A percentile compares a stretch with the other conserved stretches of the same genome.
phyloP scores from a whole-genome alignment of 2,888 invertebrate species.

The Scaeva pyrastri region DNA sequence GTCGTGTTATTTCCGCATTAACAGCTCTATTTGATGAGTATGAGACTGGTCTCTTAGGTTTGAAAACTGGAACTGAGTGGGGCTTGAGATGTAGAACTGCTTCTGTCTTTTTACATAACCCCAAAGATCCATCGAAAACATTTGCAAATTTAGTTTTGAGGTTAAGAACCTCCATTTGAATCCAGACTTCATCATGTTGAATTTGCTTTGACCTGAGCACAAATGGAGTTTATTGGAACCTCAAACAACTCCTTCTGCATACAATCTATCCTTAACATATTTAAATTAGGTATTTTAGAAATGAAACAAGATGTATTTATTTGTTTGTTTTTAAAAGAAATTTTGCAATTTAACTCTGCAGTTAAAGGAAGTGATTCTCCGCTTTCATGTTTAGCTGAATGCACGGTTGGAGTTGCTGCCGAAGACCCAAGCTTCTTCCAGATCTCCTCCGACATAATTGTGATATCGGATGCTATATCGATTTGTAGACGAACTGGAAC shows the following conservation, averaged over 20 bases:
- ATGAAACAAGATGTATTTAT: slow-evolving; percentile 10
- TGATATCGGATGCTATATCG: slow-evolving; percentile 47
- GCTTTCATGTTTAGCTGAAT: slow-evolving; percentile 47
- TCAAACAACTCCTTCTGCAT: slow-evolving; percentile 21
- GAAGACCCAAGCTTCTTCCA: slow-evolving; percentile 41
- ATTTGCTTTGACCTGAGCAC: slow-evolving; percentile 1
- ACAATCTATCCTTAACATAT: slow-evolving; percentile 28
- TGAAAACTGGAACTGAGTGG: slow-evolving; percentile 24
- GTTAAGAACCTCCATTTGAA: neutral
- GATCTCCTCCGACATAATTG: slow-evolving; percentile 47
- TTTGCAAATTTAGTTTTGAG: slow-evolving; percentile 25
- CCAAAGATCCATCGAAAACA: slow-evolving; percentile 29
- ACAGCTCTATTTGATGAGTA: slow-evolving; percentile 22
- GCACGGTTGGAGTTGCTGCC: slow-evolving; percentile 30
- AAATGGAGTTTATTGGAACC: slow-evolving; percentile 11
- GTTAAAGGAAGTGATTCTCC: slow-evolving; percentile 22
- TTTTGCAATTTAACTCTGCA: slow-evolving; percentile 10
- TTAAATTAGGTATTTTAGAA: slow-evolving; percentile 22
- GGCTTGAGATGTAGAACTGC: slow-evolving; percentile 42
- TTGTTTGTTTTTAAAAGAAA: slow-evolving; percentile 17
- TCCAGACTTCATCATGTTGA: neutral
- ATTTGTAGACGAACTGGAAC: slow-evolving; percentile 27
- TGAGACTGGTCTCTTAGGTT: slow-evolving; percentile 35
- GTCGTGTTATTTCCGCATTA: slow-evolving; percentile 26
- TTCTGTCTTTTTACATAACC: too few species aligned